Conservation (phyloP, 2,113 vertebrate species). For the Labrus mixtus region DNA sequence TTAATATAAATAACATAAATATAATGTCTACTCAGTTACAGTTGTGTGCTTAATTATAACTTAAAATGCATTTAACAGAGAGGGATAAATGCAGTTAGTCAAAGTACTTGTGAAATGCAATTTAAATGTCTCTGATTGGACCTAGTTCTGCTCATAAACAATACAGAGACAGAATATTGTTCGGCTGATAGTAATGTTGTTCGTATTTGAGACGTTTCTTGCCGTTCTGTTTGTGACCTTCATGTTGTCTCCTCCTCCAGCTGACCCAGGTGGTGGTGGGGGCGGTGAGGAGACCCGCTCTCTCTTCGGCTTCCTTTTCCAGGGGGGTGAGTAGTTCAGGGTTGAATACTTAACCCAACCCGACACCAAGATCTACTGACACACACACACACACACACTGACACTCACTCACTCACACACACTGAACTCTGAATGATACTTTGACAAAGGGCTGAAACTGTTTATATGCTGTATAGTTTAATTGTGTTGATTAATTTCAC, state of each 20-base stretch:
- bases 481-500: too few relatives aligned
- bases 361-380: not conserved
- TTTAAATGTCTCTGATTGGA: not conserved
- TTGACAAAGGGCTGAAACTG: too few relatives aligned
- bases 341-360: not conserved
- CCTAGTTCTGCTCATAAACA: not conserved
- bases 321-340: conserved; percentile 68
- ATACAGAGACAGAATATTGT: not conserved
- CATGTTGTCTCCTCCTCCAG: conserved; percentile 28
- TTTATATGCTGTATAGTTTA: not conserved
- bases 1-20: too few relatives aligned
- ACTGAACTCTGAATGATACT: too few relatives aligned
- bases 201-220: not conserved
- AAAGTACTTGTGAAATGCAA: too few relatives aligned
- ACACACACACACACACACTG: not conserved
- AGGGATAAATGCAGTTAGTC: too few relatives aligned
- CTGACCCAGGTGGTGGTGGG: conserved; percentile 57
- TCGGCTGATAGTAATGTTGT: not conserved
- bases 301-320: conserved; percentile 46
- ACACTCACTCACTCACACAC: not conserved
- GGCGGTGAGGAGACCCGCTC: conserved; percentile 11
- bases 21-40: too few relatives aligned
- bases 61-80: too few relatives aligned
- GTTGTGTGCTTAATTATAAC: too few relatives aligned
- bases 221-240: conserved; percentile 8